A percentile compares a stretch with the other conserved stretches of the same genome.
These are phyloP conservation scores for Cryptotermes secundus DNA, from an alignment of 1,140 invertebrate species.

Conservation along the genomic window DNA sequence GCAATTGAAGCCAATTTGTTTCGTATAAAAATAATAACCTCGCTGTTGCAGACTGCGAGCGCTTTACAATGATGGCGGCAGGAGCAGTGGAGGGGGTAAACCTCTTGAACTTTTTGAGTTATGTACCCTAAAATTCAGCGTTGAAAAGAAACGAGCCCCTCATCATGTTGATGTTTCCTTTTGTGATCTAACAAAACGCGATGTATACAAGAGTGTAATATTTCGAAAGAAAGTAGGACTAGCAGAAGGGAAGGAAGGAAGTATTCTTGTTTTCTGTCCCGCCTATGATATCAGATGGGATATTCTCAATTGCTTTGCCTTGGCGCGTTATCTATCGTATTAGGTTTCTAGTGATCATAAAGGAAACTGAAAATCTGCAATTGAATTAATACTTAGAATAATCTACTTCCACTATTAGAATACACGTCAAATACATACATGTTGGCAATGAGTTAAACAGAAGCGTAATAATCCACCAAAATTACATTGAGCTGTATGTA, in stretches of 20 bases:
- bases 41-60: background rate
- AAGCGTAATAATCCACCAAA: too few species aligned
- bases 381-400: too few species aligned
- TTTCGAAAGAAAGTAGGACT: background rate
- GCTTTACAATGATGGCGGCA: background rate
- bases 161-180: background rate
- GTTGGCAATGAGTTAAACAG: too few species aligned
- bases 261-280: too few species aligned
- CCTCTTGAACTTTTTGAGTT: constrained; percentile 10
- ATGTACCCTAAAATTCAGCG: background rate
- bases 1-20: background rate
- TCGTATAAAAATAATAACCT: background rate
- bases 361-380: too few species aligned
- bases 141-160: background rate
- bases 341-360: too few species aligned
- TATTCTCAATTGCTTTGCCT: too few species aligned
- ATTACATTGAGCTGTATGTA: too few species aligned
- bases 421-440: too few species aligned
- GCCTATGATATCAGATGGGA: too few species aligned
- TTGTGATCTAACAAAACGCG: background rate
- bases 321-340: too few species aligned
- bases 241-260: background rate
- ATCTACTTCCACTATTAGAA: too few species aligned
- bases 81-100: background rate
- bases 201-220: background rate